A percentile compares a stretch with the other conserved stretches of the same genome.
phyloP scores from a whole-genome alignment of 2,888 invertebrate species.

The Melanargia galathea region DNA sequence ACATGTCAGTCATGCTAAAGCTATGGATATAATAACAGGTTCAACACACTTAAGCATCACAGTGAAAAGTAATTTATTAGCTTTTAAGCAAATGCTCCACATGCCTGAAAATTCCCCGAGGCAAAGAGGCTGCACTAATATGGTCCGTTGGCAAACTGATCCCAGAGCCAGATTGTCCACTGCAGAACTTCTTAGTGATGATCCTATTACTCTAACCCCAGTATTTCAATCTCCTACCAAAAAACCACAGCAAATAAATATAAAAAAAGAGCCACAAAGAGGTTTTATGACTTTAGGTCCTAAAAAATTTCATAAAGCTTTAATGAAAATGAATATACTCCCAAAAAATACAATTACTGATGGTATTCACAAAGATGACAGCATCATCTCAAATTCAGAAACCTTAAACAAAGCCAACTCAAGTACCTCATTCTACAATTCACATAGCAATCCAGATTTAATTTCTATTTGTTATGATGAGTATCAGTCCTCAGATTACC shows the following conservation, averaged over 20 bases:
- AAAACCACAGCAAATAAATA: conserved; percentile 80
- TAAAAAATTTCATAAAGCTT: conserved; percentile 91
- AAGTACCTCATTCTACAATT: conserved; percentile 86
- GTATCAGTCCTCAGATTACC: conserved; percentile 90
- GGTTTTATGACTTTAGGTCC: conserved; percentile 96
- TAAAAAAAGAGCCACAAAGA: conserved; percentile 85
- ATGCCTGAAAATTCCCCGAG: conserved; percentile 92
- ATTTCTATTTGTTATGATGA: conserved; percentile 92
- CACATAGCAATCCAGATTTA: conserved; percentile 94
- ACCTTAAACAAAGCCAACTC: conserved; percentile 74
- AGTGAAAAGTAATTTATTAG: conserved; percentile 97
- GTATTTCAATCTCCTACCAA: conserved; percentile 81
- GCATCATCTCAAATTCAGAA: conserved; percentile 83
- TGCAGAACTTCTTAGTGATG: conserved; percentile 85
- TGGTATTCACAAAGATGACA: conserved; percentile 86
- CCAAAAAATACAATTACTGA: conserved; percentile 90
- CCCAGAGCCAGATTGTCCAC: conserved; percentile 90
- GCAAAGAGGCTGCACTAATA: conserved; percentile 85
- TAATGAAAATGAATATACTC: conserved; percentile 94
- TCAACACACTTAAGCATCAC: conserved; percentile 98
- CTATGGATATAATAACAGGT: conserved; percentile 95
- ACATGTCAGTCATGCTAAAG: conserved; percentile 94
- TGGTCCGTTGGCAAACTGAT: conserved; percentile 85
- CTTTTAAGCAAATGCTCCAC: conserved; percentile 86
- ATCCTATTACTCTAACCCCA: conserved; percentile 70